Percentiles rank a stretch among this genome's conserved stretches.
Conservation (phyloP, 2,888 invertebrate species). For the Scaptomyza tumidula region DNA sequence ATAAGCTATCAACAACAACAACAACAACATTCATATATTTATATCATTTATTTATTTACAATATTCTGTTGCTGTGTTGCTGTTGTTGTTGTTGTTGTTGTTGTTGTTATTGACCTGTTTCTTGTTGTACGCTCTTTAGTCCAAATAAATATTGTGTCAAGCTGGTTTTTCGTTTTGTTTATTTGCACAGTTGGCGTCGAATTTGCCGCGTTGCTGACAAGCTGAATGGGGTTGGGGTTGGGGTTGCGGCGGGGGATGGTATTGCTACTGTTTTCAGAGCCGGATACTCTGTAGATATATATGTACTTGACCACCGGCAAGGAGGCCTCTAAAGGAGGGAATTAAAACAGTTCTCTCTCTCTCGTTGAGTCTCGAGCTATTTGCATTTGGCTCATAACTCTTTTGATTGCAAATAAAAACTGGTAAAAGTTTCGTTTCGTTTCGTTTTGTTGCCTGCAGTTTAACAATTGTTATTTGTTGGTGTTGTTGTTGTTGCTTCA, state of each 20-base stretch:
- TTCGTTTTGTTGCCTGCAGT: slow-evolving; percentile 22
- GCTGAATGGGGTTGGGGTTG: neutral
- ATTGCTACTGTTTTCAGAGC: slow-evolving; percentile 34
- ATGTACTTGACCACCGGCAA: slow-evolving; percentile 44
- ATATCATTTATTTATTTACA: neutral
- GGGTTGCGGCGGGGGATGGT: neutral
- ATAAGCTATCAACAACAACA: too few relatives aligned
- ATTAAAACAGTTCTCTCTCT: slow-evolving; percentile 41
- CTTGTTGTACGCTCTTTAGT: slow-evolving; percentile 51
- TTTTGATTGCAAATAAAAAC: slow-evolving; percentile 77
- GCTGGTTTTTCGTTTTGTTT: slow-evolving; percentile 46
- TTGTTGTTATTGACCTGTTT: slow-evolving; percentile 35
- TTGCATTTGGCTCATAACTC: slow-evolving; percentile 81
- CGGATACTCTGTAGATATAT: neutral
- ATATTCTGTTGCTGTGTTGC: neutral
- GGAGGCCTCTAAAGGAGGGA: slow-evolving; percentile 18
- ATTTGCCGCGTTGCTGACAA: slow-evolving; percentile 51
- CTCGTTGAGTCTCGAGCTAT: slow-evolving; percentile 46
- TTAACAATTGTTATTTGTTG: slow-evolving; percentile 10
- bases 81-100: neutral
- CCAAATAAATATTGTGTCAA: slow-evolving; percentile 62
- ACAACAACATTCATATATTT: too few relatives aligned
- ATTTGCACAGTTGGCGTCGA: slow-evolving; percentile 72
- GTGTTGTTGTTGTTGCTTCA: slow-evolving; percentile 24
- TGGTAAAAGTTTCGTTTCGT: slow-evolving; percentile 16